phyloP scores from a whole-genome alignment of 1,140 invertebrate species.

The Ostrea edulis region DNA sequence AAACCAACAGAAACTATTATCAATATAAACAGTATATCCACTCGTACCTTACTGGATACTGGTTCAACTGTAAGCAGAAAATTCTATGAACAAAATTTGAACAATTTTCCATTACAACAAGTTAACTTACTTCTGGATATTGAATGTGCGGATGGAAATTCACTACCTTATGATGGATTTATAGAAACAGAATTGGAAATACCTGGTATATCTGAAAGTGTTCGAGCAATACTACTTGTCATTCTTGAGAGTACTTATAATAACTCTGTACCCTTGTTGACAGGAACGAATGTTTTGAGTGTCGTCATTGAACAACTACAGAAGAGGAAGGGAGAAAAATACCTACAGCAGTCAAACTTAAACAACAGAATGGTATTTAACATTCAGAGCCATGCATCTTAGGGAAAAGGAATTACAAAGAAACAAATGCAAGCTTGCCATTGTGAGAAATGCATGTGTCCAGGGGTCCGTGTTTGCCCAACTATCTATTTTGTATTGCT shows the following conservation, averaged over 20 bases:
- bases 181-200: slow-evolving; percentile 40
- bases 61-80: background rate
- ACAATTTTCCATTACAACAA: background rate
- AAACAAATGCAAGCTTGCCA: slow-evolving; percentile 26
- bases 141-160: slow-evolving; percentile 52
- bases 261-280: slow-evolving; percentile 34
- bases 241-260: slow-evolving; percentile 47
- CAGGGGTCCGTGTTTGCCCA: too few relatives aligned
- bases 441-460: slow-evolving; percentile 36
- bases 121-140: background rate
- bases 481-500: too few relatives aligned
- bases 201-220: background rate
- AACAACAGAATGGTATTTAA: slow-evolving; percentile 49
- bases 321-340: slow-evolving; percentile 6
- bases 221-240: background rate
- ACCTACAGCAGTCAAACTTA: slow-evolving; percentile 42
- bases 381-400: slow-evolving; percentile 45
- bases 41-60: slow-evolving; percentile 33
- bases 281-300: slow-evolving; percentile 40
- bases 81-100: slow-evolving; percentile 3
- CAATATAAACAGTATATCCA: background rate
- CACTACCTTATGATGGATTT: slow-evolving; percentile 46
- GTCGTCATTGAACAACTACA: slow-evolving; percentile 19
- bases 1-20: slow-evolving; percentile 25
- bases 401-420: slow-evolving; percentile 43